phyloP scores from a whole-genome alignment of 2,113 vertebrate species.

The Anarrhichthys ocellatus region DNA sequence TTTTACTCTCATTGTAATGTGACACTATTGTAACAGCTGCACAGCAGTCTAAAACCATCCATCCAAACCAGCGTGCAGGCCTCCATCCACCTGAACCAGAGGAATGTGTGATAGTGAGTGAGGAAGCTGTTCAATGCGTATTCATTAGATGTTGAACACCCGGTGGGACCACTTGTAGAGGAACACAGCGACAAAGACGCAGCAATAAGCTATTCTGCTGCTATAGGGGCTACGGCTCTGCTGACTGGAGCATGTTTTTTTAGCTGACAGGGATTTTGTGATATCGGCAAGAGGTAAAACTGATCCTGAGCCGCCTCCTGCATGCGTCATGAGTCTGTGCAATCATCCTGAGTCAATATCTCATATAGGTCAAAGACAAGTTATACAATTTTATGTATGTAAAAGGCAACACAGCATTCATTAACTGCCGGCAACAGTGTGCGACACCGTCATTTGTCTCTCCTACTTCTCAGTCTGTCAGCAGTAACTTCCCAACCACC shows the following conservation, averaged over 20 bases:
- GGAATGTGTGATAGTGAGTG: conserved; percentile 3
- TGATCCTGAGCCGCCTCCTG: background rate
- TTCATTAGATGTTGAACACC: conserved; percentile 47
- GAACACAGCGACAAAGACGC: conserved; percentile 35
- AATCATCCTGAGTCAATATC: background rate
- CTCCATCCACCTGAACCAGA: background rate
- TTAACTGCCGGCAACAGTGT: background rate
- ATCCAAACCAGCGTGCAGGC: background rate
- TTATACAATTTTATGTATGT: conserved; percentile 1
- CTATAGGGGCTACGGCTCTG: conserved; percentile 27
- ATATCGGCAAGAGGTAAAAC: conserved; percentile 39
- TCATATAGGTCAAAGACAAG: background rate
- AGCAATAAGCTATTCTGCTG: conserved; percentile 46
- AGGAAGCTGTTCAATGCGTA: conserved; percentile 19
- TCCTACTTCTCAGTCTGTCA: conserved; percentile 33
- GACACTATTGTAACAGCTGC: background rate
- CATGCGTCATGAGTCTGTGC: background rate
- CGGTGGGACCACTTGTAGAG: conserved; percentile 20
- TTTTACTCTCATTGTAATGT: background rate
- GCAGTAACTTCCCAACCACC: conserved; percentile 30
- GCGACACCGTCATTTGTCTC: conserved; percentile 20
- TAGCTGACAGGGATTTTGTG: conserved; percentile 62
- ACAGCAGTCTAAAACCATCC: background rate
- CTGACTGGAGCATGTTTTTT: conserved; percentile 64
- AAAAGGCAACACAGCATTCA: conserved; percentile 12